These are phyloP conservation scores for Pristionchus maxplancki DNA, from an alignment of 2,888 invertebrate species.

Conservation along the genomic window DNA sequence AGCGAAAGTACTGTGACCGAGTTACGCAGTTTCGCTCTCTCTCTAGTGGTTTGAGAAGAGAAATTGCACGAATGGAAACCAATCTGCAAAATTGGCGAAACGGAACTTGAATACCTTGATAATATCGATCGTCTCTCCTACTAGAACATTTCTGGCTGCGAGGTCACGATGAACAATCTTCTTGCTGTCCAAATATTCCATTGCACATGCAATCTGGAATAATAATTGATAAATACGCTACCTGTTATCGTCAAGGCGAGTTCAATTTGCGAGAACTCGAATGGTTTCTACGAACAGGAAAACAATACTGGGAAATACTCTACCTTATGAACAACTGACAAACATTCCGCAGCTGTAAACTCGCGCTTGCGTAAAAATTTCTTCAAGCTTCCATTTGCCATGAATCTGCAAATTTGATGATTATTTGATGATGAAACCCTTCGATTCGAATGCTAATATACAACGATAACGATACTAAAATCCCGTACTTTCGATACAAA, in stretches of 20 bases:
- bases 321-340: not conserved
- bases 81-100: too few species aligned
- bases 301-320: not conserved
- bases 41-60: not conserved
- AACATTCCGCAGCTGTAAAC: not conserved
- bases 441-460: too few species aligned
- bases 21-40: not conserved
- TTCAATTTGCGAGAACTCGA: too few species aligned
- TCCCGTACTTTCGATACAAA: too few species aligned
- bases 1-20: not conserved
- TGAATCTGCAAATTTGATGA: not conserved
- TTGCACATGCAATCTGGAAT: not conserved
- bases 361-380: not conserved
- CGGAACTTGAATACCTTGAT: slow-evolving; percentile 15
- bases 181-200: not conserved
- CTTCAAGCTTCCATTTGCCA: not conserved
- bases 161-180: not conserved
- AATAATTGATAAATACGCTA: not conserved
- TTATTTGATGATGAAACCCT: not conserved
- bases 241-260: too few species aligned
- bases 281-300: too few species aligned
- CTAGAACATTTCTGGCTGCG: not conserved
- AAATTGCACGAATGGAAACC: not conserved
- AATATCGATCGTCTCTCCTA: not conserved
- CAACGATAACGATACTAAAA: too few species aligned